Evolutionary conservation across 2,797 vertebrate genomes (phyloP), one percentile per base, ranked within the genome.

Genomic region (Petrocephalus sullivani): DNA sequence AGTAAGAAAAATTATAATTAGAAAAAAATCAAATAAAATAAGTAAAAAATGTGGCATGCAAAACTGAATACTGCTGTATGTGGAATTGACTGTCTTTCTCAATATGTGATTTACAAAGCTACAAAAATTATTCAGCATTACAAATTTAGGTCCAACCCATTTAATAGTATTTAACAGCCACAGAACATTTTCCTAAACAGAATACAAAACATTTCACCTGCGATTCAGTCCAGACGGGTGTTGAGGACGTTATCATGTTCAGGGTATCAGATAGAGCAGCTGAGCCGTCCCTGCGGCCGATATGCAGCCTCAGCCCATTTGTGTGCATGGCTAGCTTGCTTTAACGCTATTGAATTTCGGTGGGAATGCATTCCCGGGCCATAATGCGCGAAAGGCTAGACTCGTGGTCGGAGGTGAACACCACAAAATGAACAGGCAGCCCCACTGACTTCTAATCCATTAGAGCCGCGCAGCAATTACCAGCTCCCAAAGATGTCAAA

Each of bases 221-320:
- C 16, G 23, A 33, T 85, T 56, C 83, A 85, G 28, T 58, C 37
- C 33, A 60, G 14, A 60, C 19, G 33, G 33, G 56, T n/a, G 56
- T 28, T 41, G 56, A 41, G 84, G 84, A 86, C 56, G 56, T 60
- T 60, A 60, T 54, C 33, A 41, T n/a, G 33, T 60, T 86, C 37
- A 0, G 56, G 84, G 84, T 60, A 21, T 86, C 56, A 58, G 54
- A 19, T 49, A 67, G 61, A 53, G 51, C 54, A 53, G 23, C 61
- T 75, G 49, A 41, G 51, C 88, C 64, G 9, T 51, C 33, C n/a
- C 2, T 8, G 28, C 57, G 10, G 12, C 16, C 54, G 41, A 64
- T 67, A 49, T 88, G 60, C 83, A 33, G 64, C 51, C 88, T 88
- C 83, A 88, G 82, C 61, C 61, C 23, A 10, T 88, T 57, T n/a